Evolutionary conservation across 2,113 vertebrate genomes (phyloP), one percentile per base, ranked within the genome.

Genomic region (Aspidoscelis tigris): DNA sequence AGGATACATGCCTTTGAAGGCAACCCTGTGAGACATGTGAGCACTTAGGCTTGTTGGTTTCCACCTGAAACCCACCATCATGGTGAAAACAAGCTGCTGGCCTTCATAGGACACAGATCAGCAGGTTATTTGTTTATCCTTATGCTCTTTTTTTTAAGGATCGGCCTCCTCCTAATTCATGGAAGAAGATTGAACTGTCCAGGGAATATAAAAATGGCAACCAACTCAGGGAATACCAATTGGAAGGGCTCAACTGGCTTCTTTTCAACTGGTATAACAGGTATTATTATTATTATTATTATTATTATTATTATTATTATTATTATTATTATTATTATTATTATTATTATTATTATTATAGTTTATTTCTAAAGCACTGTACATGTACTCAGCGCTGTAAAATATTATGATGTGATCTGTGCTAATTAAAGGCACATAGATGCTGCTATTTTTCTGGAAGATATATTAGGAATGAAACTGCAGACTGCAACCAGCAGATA

Each of bases 191-290:
- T 92, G 98, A 98, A 70, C 97, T 98, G 75, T 99, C 98, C 75
- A 97, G 98, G 92, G 97, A 99, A 87, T 99, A 99, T 90, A 97
- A 97, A 95, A 99, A 98, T 88, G 95, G 97, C 88, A 99, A 99
- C 95, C 96, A 97, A 96, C 99, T 99, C 97, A 98, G 99, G 97
- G 99, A 99, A 91, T 99, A 99, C 94, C 99, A 99, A 94, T 96
- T 99, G 75, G 98, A 99, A 95, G 99, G 99, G 93, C 98, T 99
- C 91, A 99, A 99, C 95, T 99, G 99, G 99, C 97, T 99, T 64
- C 96, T 99, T 0, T 99, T 99, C 95, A 99, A 99, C 95, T 99
- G 99, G 99, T 99, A 99, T 93, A 99, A 99, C 95, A 99, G 98
- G 99, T 99, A 95, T 33, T 33, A 33, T 33, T 33, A 33, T 1